Conservation (phyloP, 2,113 vertebrate species). For the Tachysurus fulvidraco region DNA sequence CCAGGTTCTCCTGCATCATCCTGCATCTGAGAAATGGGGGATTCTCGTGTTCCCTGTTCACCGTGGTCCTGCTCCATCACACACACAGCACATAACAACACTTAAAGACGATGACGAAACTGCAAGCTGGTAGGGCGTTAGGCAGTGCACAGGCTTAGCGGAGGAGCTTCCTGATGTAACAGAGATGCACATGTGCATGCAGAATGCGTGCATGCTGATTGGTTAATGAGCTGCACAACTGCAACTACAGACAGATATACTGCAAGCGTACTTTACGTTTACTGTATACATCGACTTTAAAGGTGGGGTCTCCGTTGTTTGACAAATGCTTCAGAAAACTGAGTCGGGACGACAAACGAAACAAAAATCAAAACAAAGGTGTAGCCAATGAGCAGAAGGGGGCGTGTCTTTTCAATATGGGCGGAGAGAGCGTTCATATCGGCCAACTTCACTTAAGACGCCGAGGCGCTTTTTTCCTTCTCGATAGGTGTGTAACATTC, state of each 20-base stretch:
- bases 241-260: background rate
- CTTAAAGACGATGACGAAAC: background rate
- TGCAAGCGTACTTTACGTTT: no score
- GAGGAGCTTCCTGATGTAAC: background rate
- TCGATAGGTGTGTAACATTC: no score
- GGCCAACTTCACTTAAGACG: no score
- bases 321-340: no score
- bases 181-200: background rate
- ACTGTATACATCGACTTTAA: no score
- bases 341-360: no score
- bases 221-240: background rate
- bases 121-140: background rate
- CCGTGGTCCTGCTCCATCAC: conserved; percentile 68
- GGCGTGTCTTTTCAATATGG: no score
- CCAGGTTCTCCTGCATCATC: conserved; percentile 50
- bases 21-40: conserved; percentile 53
- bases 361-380: no score
- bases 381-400: no score
- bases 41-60: conserved; percentile 58
- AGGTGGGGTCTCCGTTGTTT: no score
- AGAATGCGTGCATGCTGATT: background rate
- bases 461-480: no score
- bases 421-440: no score
- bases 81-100: conserved; percentile 55
- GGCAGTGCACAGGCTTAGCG: background rate